Evolutionary conservation across 2,113 vertebrate species (phyloP).

Genomic region (Macroglossus sobrinus): DNA sequence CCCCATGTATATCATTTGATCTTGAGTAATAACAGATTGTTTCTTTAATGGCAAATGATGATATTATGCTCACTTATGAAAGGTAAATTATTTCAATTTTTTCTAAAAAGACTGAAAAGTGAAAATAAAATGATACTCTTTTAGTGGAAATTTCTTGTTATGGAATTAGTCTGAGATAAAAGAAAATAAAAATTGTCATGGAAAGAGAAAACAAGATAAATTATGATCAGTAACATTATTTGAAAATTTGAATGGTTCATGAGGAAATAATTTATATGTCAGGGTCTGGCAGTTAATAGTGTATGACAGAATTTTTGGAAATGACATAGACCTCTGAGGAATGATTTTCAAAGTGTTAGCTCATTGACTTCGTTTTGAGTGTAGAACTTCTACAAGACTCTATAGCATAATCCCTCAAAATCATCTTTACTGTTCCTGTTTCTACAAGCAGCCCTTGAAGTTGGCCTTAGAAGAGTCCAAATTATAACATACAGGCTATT

Average conservation of each 20-base stretch:
- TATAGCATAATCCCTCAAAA: not conserved
- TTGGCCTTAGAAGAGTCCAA: not conserved
- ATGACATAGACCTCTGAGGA: not conserved
- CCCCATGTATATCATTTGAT: not conserved
- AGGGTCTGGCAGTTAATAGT: not conserved
- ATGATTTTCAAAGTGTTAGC: not conserved
- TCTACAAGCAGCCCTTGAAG: not conserved
- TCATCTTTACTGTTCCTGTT: not conserved
- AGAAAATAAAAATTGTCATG: not conserved
- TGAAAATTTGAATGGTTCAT: not conserved
- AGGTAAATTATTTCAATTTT: not conserved
- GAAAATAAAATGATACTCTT: not conserved
- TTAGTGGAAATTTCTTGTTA: not conserved
- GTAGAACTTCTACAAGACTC: not conserved
- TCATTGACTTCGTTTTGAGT: conserved; percentile 3
- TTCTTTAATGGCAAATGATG: not conserved
- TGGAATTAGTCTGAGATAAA: not conserved
- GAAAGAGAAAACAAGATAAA: not conserved
- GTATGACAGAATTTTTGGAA: not conserved
- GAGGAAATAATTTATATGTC: not conserved
- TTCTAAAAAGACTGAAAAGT: not conserved
- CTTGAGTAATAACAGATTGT: not conserved
- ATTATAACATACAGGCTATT: not conserved
- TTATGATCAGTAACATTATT: not conserved
- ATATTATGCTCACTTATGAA: not conserved